Evolutionary conservation across 2,113 vertebrate species (phyloP).

Genomic region (Laticauda colubrina): DNA sequence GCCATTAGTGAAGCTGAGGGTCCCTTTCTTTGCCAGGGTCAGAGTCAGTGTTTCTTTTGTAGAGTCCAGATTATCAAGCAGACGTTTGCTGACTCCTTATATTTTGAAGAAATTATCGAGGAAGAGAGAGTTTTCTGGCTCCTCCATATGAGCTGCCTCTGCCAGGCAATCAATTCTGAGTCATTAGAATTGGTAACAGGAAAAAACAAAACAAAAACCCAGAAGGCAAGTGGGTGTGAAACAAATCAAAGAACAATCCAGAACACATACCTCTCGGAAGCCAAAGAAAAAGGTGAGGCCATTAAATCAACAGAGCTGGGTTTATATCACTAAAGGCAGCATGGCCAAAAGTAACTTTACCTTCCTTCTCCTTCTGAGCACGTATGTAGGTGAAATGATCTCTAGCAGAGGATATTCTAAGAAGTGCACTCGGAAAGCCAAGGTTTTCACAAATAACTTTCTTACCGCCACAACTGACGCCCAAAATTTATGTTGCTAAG

Average conservation of each 20-base stretch:
- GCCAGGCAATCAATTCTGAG: background rate
- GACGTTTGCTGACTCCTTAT: background rate
- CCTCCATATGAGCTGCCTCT: background rate
- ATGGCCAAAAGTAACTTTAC: background rate
- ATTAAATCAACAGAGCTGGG: background rate
- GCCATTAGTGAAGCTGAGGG: background rate
- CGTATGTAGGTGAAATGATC: background rate
- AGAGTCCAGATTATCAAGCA: background rate
- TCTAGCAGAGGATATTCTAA: background rate
- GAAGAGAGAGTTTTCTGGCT: background rate
- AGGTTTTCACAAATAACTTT: background rate
- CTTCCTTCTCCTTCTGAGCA: background rate
- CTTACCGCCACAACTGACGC: background rate
- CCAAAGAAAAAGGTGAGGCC: slow-evolving; percentile 1
- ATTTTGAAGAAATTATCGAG: background rate
- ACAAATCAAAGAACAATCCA: background rate
- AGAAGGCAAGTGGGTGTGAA: background rate
- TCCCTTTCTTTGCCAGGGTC: background rate
- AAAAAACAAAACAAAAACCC: no score
- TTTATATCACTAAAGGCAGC: background rate
- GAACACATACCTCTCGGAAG: background rate
- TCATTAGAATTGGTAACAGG: background rate
- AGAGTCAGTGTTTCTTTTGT: background rate
- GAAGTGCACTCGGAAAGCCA: background rate
- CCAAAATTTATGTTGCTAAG: background rate